A percentile compares a stretch with the other conserved stretches of the same genome.
Evolutionary conservation across 2,797 vertebrate genomes (phyloP).

Genomic region (Echeneis naucrates): DNA sequence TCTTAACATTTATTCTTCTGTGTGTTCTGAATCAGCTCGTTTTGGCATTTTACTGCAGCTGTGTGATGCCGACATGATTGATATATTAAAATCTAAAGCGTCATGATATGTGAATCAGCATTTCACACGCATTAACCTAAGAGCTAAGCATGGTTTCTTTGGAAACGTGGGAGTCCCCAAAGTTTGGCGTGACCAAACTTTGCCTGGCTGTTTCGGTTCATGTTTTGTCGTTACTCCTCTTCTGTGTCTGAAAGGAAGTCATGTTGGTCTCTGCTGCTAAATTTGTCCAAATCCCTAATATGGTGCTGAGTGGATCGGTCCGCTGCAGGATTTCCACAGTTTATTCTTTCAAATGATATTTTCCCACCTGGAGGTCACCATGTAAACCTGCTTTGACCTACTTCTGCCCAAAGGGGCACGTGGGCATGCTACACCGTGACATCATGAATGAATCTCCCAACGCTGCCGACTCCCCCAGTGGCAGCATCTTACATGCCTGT

Average conservation of each 20-base stretch:
- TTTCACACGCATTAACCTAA: not conserved
- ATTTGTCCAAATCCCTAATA: not conserved
- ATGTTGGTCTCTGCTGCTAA: not conserved
- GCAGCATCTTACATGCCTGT: not conserved
- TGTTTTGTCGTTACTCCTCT: too few species aligned
- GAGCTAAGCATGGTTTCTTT: not conserved
- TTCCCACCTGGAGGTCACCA: not conserved
- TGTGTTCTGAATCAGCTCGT: not conserved
- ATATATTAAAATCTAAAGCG: too few species aligned
- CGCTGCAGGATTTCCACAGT: not conserved
- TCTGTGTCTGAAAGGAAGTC: not conserved
- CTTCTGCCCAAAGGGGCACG: constrained; percentile 14
- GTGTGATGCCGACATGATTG: not conserved
- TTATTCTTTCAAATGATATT: not conserved
- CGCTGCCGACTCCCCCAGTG: not conserved
- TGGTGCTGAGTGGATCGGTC: not conserved
- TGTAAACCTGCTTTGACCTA: constrained; percentile 26
- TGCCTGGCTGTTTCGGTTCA: not conserved
- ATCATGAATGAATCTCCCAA: constrained; percentile 6
- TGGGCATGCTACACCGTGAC: constrained; percentile 39
- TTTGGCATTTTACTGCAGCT: not conserved
- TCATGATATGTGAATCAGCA: not conserved
- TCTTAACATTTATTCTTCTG: not conserved
- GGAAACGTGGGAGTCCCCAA: too few species aligned
- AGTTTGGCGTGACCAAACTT: not conserved